Percentiles rank a stretch among this genome's conserved stretches.
Conservation (phyloP, 2,888 invertebrate species). For the Megalurothrips usitatus region DNA sequence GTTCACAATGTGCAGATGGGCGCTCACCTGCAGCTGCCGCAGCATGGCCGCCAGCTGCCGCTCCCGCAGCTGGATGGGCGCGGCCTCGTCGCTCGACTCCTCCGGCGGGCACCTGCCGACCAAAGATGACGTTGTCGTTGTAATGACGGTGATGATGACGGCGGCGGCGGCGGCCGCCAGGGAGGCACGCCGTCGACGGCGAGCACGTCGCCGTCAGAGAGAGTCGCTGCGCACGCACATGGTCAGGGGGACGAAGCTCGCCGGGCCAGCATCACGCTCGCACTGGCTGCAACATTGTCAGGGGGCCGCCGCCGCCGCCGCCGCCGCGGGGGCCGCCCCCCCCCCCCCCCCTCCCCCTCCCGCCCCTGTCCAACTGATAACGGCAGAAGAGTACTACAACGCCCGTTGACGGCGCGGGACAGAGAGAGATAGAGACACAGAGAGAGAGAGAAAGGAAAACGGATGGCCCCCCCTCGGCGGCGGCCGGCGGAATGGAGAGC, state of each 20-base stretch:
- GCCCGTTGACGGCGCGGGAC: not conserved
- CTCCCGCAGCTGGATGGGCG: constrained; percentile 5
- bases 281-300: no score
- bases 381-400: not conserved
- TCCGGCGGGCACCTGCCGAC: not conserved
- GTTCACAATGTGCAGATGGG: no score
- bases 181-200: no score
- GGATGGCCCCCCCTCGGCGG: not conserved
- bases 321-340: not conserved
- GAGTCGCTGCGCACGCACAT: no score
- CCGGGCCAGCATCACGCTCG: no score
- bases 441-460: no score
- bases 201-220: no score
- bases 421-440: no score
- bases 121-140: not conserved
- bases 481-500: not conserved
- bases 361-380: not conserved
- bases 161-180: no score
- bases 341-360: not conserved
- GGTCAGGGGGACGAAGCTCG: no score
- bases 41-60: constrained; percentile 3
- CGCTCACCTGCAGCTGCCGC: constrained; percentile 9
- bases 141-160: no score
- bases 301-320: not conserved
- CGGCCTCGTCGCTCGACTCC: not conserved